Evolutionary conservation across 2,797 vertebrate genomes (phyloP).

Genomic region (Poliocrania exsul): DNA sequence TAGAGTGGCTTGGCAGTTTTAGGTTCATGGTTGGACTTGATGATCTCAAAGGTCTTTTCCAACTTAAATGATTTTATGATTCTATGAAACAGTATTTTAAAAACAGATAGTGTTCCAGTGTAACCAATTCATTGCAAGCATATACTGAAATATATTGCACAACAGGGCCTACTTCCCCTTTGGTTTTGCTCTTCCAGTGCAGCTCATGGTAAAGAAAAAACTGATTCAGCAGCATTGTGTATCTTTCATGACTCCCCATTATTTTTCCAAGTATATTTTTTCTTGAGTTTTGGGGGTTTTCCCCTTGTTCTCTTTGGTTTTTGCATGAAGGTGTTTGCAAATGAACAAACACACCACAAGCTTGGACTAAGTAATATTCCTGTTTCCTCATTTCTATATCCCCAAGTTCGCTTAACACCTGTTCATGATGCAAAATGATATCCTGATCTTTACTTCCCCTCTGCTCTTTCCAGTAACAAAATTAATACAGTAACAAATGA

Average conservation of each 20-base stretch:
- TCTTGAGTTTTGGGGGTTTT: fast-evolving
- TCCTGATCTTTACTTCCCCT: not conserved
- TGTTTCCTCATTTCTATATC: not conserved
- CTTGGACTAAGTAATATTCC: not conserved
- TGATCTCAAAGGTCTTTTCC: not conserved
- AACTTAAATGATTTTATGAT: not conserved
- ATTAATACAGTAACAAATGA: not conserved
- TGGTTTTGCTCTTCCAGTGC: not conserved
- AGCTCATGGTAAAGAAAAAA: not conserved
- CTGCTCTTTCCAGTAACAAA: not conserved
- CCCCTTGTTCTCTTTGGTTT: not conserved
- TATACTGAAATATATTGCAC: no score
- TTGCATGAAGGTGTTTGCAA: not conserved
- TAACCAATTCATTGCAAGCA: not conserved
- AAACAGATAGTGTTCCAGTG: not conserved
- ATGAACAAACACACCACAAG: not conserved
- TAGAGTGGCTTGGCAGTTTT: not conserved
- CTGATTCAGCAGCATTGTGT: not conserved
- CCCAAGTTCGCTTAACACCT: not conserved
- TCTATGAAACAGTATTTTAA: not conserved
- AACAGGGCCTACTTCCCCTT: not conserved
- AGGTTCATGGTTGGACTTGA: not conserved
- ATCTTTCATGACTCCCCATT: not conserved
- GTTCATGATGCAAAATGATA: not conserved
- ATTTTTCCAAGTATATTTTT: not conserved